Percentiles rank a stretch among this genome's conserved stretches.
Conservation (phyloP, 1,140 invertebrate genomes). For the Mactra quadrangularis region DNA sequence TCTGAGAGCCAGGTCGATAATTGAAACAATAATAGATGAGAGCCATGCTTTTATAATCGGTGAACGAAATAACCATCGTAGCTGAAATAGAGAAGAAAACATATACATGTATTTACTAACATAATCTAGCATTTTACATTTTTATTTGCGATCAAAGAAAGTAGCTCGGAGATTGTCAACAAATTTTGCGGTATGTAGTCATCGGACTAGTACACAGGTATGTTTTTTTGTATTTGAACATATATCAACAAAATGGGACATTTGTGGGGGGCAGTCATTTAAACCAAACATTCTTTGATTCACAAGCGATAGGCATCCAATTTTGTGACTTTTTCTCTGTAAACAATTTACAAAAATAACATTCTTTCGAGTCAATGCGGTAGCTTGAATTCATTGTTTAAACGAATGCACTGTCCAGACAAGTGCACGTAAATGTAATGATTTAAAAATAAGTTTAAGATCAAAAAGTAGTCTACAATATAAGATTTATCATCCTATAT, state of each 20-base stretch:
- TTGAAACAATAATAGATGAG: constrained; percentile 43
- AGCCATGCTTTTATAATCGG: constrained; percentile 32
- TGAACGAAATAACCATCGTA: constrained; percentile 24
- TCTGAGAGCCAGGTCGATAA: neutral
- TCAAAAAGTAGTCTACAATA: too few species aligned
- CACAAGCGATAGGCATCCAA: too few species aligned
- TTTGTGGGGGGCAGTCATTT: neutral
- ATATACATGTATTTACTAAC: neutral
- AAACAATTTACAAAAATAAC: too few species aligned
- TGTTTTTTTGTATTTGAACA: neutral
- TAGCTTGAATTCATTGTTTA: too few species aligned
- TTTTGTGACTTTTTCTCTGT: too few species aligned
- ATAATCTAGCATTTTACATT: neutral
- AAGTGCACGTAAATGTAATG: too few species aligned
- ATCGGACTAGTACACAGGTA: too few species aligned
- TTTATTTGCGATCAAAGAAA: neutral
- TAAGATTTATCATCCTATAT: too few species aligned
- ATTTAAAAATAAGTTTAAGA: too few species aligned
- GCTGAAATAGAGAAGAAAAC: constrained; percentile 25
- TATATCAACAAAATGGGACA: neutral
- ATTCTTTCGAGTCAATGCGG: too few species aligned
- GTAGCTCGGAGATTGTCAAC: neutral
- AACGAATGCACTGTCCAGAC: too few species aligned
- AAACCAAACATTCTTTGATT: neutral
- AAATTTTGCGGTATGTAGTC: too few species aligned